These are phyloP conservation scores for Chironex yamaguchii DNA, from an alignment of 30 jellyfish, hydroid and myxozoan species.

Conservation along the genomic window DNA sequence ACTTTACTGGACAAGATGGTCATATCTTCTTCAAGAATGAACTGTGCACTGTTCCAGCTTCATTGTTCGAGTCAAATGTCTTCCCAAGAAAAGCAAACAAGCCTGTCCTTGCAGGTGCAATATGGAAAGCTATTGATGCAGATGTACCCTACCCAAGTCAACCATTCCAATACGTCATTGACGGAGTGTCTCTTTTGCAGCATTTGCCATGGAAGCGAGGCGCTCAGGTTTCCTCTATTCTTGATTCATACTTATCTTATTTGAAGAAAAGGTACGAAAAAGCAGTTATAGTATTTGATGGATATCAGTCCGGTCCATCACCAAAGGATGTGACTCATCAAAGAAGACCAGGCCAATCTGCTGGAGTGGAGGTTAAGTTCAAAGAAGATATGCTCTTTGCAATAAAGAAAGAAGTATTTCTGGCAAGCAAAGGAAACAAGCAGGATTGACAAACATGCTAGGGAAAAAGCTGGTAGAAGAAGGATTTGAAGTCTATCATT, in stretches of 20 bases:
- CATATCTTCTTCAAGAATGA: slow-evolving; percentile 12
- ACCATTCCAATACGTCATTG: slow-evolving; percentile 3
- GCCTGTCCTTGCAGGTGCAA: too few species aligned
- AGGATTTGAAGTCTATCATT: too few species aligned
- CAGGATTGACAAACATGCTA: too few species aligned
- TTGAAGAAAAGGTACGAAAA: slow-evolving; percentile 24
- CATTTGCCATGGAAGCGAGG: slow-evolving; percentile 53
- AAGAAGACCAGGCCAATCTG: background rate
- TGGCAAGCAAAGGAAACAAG: too few species aligned
- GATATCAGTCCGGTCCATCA: slow-evolving; percentile 21
- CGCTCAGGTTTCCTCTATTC: slow-evolving; percentile 27
- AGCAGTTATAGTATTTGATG: slow-evolving; percentile 58
- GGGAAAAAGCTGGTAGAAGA: too few species aligned
- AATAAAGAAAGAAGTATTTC: too few species aligned
- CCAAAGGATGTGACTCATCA: slow-evolving; percentile 57
- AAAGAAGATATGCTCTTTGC: slow-evolving; percentile 12
- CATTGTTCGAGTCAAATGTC: too few species aligned
- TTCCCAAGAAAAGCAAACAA: too few species aligned
- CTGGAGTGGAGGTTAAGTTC: slow-evolving; percentile 18
- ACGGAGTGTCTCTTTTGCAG: slow-evolving; percentile 50
- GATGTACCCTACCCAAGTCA: too few species aligned
- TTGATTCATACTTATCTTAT: slow-evolving; percentile 46
- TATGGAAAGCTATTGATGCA: too few species aligned
- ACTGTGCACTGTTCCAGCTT: too few species aligned
- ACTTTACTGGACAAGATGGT: slow-evolving; percentile 24